Percentiles rank a stretch among this genome's conserved stretches.
phyloP scores from a whole-genome alignment of 2,113 vertebrate genomes.

The Burhinus bistriatus region DNA sequence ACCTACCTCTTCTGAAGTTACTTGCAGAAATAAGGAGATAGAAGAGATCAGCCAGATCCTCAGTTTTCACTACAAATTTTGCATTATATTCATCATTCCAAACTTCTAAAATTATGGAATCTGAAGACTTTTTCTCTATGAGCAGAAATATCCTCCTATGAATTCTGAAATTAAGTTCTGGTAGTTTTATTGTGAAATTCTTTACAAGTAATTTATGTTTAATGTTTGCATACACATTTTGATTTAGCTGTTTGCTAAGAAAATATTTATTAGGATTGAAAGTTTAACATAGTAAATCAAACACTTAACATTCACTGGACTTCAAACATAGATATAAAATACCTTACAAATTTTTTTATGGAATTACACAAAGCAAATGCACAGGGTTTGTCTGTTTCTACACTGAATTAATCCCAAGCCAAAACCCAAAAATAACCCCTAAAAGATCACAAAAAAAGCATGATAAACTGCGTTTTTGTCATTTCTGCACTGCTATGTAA shows the following conservation, averaged over 20 bases:
- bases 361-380: constrained; percentile 66
- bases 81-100: neutral
- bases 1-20: neutral
- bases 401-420: constrained; percentile 64
- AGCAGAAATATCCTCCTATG: constrained; percentile 19
- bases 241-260: constrained; percentile 67
- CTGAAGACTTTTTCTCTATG: neutral
- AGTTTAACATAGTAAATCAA: constrained; percentile 71
- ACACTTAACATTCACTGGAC: constrained; percentile 68
- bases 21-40: neutral
- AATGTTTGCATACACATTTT: constrained; percentile 18
- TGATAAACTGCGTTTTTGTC: constrained; percentile 42
- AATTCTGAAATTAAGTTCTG: constrained; percentile 21
- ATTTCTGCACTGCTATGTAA: constrained; percentile 63
- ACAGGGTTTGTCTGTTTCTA: constrained; percentile 62
- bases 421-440: constrained; percentile 39
- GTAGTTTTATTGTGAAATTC: constrained; percentile 32
- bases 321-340: constrained; percentile 69
- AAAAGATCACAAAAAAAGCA: constrained; percentile 53
- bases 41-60: neutral
- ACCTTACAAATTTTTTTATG: constrained; percentile 58
- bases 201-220: constrained; percentile 15
- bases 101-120: neutral
- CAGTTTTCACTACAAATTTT: neutral
- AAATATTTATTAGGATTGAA: constrained; percentile 72